Base-by-base conservation (phyloP, 1,140 invertebrate species). In the Psilanteris sp. region DNA sequence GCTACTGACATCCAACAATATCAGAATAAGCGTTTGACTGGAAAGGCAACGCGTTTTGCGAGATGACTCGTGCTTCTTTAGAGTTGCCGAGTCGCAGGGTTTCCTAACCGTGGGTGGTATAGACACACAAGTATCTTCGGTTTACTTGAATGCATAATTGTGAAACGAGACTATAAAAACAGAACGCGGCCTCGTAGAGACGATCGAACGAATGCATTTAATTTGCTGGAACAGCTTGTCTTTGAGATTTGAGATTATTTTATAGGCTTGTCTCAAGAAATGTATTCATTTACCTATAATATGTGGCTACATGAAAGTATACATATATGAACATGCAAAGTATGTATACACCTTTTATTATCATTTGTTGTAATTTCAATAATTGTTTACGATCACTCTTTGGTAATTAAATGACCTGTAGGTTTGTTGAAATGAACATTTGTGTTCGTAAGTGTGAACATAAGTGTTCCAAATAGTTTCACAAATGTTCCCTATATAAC, bases 1-100 rank as follows among this genome's bases (percentile, higher is more conserved):
- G 39, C 29, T 52, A 78, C 55, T 70, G 81, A 81, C 81, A 78
- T 81, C 68, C 72, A 79, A 72, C 79, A 79, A 83, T 83, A 82
- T 83, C 78, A 76, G 79, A 79, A 84, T 81, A 74, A 82, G 81
- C 79, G 79, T 71, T 83, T 79, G 71, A 79, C 41, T 66, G 74
- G 61, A 81, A 77, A 79, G 76, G 77, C 67, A 80, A 76, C 44
- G 70, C 44, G 61, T 57, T 48, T 62, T 34, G 64, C 57, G 57
- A 43, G 31, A 64, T 61, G 64, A 55, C 48, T 68, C 26, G 18
- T 13, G 37, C 71, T 67, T 39, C 61, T 75, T 75, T 67, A 54
- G 31, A 14, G 46, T 50, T 15, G 27, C 29, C 43, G 31, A 57
- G 27, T 43, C 36, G 13, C n/a, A 31, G 14, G 36, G 18, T 20